These are phyloP conservation scores for Amphiduros pacificus DNA, from an alignment of 2,888 invertebrate species.

Conservation along the genomic window DNA sequence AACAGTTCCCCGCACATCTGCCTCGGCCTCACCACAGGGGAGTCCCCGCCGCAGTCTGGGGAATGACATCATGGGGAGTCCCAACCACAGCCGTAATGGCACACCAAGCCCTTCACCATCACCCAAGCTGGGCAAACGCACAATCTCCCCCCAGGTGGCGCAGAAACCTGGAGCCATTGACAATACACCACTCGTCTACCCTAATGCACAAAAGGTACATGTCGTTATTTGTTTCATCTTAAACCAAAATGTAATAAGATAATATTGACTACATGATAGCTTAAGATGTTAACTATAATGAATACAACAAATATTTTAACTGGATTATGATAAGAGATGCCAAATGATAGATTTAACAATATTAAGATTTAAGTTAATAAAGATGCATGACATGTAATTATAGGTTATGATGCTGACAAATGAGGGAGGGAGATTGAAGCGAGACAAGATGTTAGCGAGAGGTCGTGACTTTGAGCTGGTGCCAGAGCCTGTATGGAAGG, in stretches of 20 bases:
- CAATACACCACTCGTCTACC: conserved; percentile 72
- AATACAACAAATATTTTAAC: too few relatives aligned
- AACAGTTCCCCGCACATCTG: conserved; percentile 12
- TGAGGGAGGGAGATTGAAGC: conserved; percentile 82
- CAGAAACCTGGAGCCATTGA: conserved; percentile 73
- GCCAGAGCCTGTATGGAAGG: conserved; percentile 85
- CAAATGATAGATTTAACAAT: too few relatives aligned
- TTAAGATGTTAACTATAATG: too few relatives aligned
- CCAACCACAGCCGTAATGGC: conserved; percentile 9
- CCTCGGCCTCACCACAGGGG: background rate
- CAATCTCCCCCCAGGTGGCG: conserved; percentile 15
- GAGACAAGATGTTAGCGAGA: conserved; percentile 74
- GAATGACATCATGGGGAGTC: conserved; percentile 1
- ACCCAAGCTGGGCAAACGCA: conserved; percentile 10
- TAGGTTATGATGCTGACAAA: conserved; percentile 77
- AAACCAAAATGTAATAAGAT: too few relatives aligned
- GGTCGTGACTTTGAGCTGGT: conserved; percentile 83
- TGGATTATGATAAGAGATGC: too few relatives aligned
- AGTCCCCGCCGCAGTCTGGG: background rate
- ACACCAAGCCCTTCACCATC: conserved; percentile 20
- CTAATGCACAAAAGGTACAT: conserved; percentile 67
- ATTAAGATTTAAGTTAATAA: too few relatives aligned
- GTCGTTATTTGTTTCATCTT: too few relatives aligned
- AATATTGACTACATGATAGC: too few relatives aligned
- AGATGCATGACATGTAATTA: too few relatives aligned